These are phyloP conservation scores for Pleuronectes platessa DNA, from an alignment of 2,113 vertebrate genomes.

Conservation along the genomic window DNA sequence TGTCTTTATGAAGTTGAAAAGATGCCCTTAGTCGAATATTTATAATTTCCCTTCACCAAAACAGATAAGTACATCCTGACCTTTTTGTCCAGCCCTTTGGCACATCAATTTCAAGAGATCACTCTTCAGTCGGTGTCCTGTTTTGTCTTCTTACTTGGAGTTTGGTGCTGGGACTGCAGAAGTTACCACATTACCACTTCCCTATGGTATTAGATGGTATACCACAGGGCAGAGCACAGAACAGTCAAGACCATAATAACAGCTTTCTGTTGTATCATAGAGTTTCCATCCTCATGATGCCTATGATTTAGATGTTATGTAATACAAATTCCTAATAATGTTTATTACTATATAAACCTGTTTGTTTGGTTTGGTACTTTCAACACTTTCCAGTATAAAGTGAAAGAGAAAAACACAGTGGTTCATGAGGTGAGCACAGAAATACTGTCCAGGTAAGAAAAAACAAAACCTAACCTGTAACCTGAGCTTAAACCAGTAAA, in stretches of 20 bases:
- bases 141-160: conserved; percentile 20
- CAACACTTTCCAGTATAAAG: not conserved
- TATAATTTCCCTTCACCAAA: not conserved
- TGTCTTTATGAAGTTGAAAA: not conserved
- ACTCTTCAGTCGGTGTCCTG: not conserved
- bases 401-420: not conserved
- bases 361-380: not conserved
- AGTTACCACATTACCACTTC: conserved; percentile 39
- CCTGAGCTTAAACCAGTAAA: conserved; percentile 7
- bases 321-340: not conserved
- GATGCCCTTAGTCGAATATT: not conserved
- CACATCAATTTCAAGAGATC: not conserved
- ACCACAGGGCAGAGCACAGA: conserved; percentile 31
- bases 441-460: not conserved
- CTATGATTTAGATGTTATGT: not conserved
- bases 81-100: not conserved
- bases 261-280: conserved; percentile 21
- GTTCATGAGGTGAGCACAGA: not conserved
- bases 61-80: not conserved
- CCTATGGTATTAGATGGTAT: conserved; percentile 22
- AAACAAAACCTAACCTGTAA: conserved; percentile 25
- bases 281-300: conserved; percentile 20
- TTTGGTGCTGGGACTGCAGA: not conserved
- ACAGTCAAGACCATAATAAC: not conserved
- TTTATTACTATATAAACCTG: not conserved